phyloP scores from a whole-genome alignment of 2,113 vertebrate species.

The Collichthys lucidus region DNA sequence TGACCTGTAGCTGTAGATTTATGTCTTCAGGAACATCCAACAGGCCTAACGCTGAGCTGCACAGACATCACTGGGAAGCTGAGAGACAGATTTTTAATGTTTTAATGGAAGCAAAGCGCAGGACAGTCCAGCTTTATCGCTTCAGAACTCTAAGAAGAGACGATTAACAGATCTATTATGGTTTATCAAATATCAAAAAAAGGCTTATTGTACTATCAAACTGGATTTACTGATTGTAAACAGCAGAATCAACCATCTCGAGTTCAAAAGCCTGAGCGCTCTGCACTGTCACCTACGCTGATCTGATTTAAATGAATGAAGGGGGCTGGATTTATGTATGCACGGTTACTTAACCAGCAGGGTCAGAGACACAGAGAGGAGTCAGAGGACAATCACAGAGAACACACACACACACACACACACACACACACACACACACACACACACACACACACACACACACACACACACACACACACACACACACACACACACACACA shows the following conservation, averaged over 20 bases:
- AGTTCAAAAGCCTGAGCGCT: background rate
- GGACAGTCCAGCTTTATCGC: background rate
- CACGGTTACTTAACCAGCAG: conserved; percentile 21
- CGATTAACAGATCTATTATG: background rate
- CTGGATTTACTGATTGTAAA: background rate
- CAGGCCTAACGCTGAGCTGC: background rate
- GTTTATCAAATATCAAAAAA: background rate
- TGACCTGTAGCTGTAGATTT: background rate
- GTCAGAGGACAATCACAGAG: conserved; percentile 44
- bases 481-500: conserved; percentile 17
- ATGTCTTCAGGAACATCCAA: background rate
- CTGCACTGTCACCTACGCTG: conserved; percentile 1
- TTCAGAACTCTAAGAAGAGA: background rate
- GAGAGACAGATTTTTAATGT: background rate
- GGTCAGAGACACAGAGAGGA: conserved; percentile 40
- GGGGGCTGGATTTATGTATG: background rate
- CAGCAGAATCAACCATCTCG: background rate
- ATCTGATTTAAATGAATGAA: background rate
- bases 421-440: conserved; percentile 35
- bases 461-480: conserved; percentile 32
- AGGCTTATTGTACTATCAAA: background rate
- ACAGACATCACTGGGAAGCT: background rate
- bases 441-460: conserved; percentile 16
- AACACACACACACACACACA: conserved; percentile 23
- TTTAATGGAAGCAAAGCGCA: background rate